Evolutionary conservation across 2,797 vertebrate genomes (phyloP), one percentile per base, ranked within the genome.

Genomic region (Aselliscus stoliczkanus): DNA sequence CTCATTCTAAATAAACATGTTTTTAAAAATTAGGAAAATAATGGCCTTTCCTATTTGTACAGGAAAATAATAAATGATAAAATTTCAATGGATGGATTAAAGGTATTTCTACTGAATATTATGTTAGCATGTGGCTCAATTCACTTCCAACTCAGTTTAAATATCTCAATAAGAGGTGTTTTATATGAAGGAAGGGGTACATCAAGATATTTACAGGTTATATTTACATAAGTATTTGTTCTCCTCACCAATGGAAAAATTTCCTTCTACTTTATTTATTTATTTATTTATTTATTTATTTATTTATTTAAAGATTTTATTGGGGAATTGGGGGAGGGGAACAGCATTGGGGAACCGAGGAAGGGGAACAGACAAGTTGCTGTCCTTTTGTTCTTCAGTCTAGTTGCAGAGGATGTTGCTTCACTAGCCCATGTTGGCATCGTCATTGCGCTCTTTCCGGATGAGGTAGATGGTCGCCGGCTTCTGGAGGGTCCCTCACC

Each of bases 11-110:
- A 76, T 50, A 73, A 89, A 89, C 7, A 72, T 13, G 2, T 21
- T 93, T 95, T 79, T 14, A 60, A 80, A 88, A 73, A 77, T 37
- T 81, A 82, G 31, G 56, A 84, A 94, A 81, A 58, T n/a, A 88
- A 88, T n/a, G 72, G 37, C 23, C 20, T 76, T 76, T 52, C 31
- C 31, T 84, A 52, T 90, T 60, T 72, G 39, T 10, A 70, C 2
- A 93, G 34, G 29, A 87, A 94, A 90, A 92, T 79, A 76, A 65
- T 42, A 81, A 31, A 83, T 87, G n/a, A 88, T 73, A 50, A 90
- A 94, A 58, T 90, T 37, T 76, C 75, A 73, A 62, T 5, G 1
- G 34, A 79, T 20, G 83, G 20, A 44, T 64, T 90, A 60, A 69
- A 67, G 29, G 4, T 56, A 70, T 90, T 88, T 21, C n/a, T 81